These are phyloP conservation scores for Drosophila suboccidentalis DNA, from an alignment of 2,888 invertebrate species.

Conservation along the genomic window DNA sequence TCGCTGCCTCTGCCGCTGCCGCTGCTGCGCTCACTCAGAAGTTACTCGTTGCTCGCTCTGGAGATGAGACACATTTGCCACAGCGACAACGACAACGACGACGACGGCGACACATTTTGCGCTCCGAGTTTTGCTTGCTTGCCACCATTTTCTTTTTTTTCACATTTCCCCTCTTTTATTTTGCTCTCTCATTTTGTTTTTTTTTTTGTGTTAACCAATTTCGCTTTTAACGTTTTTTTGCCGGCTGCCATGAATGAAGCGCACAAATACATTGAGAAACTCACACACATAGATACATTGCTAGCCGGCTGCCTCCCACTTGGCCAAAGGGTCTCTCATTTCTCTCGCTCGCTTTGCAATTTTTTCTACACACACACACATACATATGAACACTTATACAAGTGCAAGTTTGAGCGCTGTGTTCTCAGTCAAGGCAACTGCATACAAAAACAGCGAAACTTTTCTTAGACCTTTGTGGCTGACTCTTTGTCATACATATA, in stretches of 20 bases:
- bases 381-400: conserved; percentile 13
- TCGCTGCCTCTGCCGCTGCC: background rate
- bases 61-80: conserved; percentile 34
- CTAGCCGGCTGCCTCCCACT: conserved; percentile 75
- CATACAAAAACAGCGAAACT: conserved; percentile 60
- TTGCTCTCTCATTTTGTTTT: conserved; percentile 25
- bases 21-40: conserved; percentile 38
- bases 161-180: conserved; percentile 9
- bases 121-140: conserved; percentile 49
- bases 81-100: conserved; percentile 10
- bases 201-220: conserved; percentile 63
- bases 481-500: conserved; percentile 53
- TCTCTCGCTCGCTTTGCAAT: conserved; percentile 50
- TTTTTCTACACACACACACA: conserved; percentile 40
- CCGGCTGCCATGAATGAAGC: conserved; percentile 81
- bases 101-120: conserved; percentile 55
- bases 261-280: conserved; percentile 53
- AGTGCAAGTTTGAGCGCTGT: conserved; percentile 52
- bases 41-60: conserved; percentile 40
- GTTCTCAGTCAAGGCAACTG: conserved; percentile 63
- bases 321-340: conserved; percentile 37
- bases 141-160: conserved; percentile 74
- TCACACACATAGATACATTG: conserved; percentile 1
- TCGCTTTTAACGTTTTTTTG: conserved; percentile 81
- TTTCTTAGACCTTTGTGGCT: conserved; percentile 69